A percentile compares a stretch with the other conserved stretches of the same genome.
phyloP scores from a whole-genome alignment of 2,888 invertebrate genomes.

The Erebia aethiops region DNA sequence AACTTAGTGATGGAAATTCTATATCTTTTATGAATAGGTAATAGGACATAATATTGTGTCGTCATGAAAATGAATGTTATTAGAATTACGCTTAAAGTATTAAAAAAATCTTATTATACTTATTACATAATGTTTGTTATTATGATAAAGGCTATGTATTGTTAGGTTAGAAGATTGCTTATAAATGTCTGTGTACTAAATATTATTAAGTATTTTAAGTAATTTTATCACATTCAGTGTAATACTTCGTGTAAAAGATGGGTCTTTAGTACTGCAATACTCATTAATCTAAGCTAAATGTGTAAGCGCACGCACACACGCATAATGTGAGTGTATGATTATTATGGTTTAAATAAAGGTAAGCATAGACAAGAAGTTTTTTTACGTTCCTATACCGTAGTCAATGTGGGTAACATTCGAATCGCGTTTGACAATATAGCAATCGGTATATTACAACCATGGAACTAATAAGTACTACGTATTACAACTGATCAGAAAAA shows the following conservation, averaged over 20 bases:
- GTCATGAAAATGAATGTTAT: slow-evolving; percentile 55
- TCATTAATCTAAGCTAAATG: slow-evolving; percentile 64
- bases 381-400: slow-evolving; percentile 12
- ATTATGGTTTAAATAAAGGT: slow-evolving; percentile 44
- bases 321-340: slow-evolving; percentile 55
- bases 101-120: slow-evolving; percentile 31
- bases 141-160: slow-evolving; percentile 17
- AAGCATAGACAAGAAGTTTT: slow-evolving; percentile 40
- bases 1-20: slow-evolving; percentile 42
- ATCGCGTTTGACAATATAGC: not conserved
- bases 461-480: too few species aligned
- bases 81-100: slow-evolving; percentile 37
- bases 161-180: slow-evolving; percentile 9
- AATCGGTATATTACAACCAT: not conserved
- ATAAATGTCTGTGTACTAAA: not conserved
- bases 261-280: slow-evolving; percentile 74
- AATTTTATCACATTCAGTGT: slow-evolving; percentile 72
- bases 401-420: not conserved
- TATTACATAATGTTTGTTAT: slow-evolving; percentile 12
- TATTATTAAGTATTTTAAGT: slow-evolving; percentile 23
- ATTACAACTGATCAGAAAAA: too few species aligned
- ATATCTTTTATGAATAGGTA: slow-evolving; percentile 41
- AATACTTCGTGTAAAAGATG: slow-evolving; percentile 54
- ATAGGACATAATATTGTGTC: slow-evolving; percentile 46
- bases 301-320: slow-evolving; percentile 63